A percentile compares a stretch with the other conserved stretches of the same genome.
Conservation (phyloP, 2,888 invertebrate genomes). For the Deroplatys truncata region DNA sequence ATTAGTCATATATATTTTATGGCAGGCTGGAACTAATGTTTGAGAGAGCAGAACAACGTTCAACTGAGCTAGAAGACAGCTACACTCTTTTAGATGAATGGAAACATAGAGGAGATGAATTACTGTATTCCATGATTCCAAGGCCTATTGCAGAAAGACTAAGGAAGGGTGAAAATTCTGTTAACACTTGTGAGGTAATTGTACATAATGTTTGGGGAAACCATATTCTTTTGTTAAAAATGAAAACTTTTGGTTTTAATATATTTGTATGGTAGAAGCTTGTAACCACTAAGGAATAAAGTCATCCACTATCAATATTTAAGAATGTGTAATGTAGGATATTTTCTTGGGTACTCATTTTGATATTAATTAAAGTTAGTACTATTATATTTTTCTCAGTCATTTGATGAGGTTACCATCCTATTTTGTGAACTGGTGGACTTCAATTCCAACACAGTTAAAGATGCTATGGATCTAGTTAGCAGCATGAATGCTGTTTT, state of each 20-base stretch:
- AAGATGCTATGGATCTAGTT: constrained; percentile 72
- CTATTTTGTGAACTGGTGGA: constrained; percentile 72
- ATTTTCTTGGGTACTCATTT: no score
- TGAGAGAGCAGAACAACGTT: constrained; percentile 75
- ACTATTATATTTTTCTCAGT: constrained; percentile 48
- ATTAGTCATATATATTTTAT: constrained; percentile 13
- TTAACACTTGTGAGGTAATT: constrained; percentile 75
- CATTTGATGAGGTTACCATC: constrained; percentile 72
- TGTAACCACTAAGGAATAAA: no score
- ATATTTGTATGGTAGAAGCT: no score
- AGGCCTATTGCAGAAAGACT: constrained; percentile 42
- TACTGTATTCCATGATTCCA: constrained; percentile 93
- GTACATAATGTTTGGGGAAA: not conserved
- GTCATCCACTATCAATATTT: no score
- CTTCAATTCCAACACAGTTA: constrained; percentile 55
- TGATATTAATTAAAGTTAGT: no score
- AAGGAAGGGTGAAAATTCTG: constrained; percentile 62
- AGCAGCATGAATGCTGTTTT: constrained; percentile 82
- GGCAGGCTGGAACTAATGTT: constrained; percentile 70
- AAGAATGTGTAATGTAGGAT: no score
- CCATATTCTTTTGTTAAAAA: no score
- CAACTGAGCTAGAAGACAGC: constrained; percentile 73
- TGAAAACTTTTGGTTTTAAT: no score
- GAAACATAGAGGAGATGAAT: constrained; percentile 80
- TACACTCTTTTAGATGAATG: constrained; percentile 74